These are phyloP conservation scores for Triplophysa tibetana DNA, from an alignment of 2,113 vertebrate species.

Conservation along the genomic window DNA sequence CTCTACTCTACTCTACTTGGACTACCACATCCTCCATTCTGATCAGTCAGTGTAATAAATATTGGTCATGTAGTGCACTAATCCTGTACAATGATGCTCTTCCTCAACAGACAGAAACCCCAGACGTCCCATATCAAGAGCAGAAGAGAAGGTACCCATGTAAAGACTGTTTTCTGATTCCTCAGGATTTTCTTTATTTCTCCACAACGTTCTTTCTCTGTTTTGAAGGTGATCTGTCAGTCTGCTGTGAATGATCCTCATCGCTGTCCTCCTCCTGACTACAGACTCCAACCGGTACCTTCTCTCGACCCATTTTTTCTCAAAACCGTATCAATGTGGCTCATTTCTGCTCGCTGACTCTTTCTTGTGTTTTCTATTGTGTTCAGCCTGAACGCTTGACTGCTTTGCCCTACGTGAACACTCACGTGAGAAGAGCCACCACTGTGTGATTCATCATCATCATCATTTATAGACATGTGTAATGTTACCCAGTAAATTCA, in stretches of 20 bases:
- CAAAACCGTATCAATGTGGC: too few species aligned
- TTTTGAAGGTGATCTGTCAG: constrained; percentile 54
- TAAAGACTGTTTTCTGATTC: background rate
- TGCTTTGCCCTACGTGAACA: constrained; percentile 58
- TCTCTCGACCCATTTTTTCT: background rate
- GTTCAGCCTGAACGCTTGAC: constrained; percentile 52
- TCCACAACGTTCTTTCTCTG: background rate
- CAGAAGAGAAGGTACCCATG: constrained; percentile 63
- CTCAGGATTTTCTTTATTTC: background rate
- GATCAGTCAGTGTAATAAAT: too few species aligned
- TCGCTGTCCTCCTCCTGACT: constrained; percentile 57
- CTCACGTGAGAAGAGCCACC: constrained; percentile 68
- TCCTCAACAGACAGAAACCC: constrained; percentile 52
- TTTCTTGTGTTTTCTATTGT: constrained; percentile 50
- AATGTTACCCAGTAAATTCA: background rate
- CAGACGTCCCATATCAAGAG: constrained; percentile 65
- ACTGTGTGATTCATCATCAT: constrained; percentile 60
- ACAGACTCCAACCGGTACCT: constrained; percentile 57
- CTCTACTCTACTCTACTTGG: too few species aligned
- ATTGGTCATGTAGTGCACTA: too few species aligned
- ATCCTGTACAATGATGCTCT: background rate
- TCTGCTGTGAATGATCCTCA: constrained; percentile 49
- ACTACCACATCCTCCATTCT: too few species aligned
- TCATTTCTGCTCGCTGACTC: background rate
- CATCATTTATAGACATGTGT: background rate